phyloP scores from a whole-genome alignment of 2,797 vertebrate genomes.

The Spinus pinus region DNA sequence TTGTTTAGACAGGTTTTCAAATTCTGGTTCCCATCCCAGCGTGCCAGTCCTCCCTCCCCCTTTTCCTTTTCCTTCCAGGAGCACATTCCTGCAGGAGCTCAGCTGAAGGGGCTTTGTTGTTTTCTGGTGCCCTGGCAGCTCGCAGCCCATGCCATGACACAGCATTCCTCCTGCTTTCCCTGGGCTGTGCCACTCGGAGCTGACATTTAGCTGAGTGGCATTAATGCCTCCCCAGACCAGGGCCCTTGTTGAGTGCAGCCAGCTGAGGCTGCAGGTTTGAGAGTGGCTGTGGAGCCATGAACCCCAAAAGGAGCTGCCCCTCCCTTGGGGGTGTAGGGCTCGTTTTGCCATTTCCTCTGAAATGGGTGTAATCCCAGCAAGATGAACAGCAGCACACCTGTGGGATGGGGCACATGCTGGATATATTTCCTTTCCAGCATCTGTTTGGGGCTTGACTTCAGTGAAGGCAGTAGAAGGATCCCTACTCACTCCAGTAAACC shows the following conservation, averaged over 20 bases:
- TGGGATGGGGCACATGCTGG: not conserved
- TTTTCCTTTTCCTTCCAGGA: not conserved
- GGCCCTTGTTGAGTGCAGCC: not conserved
- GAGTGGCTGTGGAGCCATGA: not conserved
- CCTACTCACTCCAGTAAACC: not conserved
- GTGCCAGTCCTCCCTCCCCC: not conserved
- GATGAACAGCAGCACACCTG: not conserved
- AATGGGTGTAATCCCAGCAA: too few relatives aligned
- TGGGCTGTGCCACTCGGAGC: not conserved
- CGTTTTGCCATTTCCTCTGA: not conserved
- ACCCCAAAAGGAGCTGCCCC: not conserved
- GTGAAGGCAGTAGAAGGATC: not conserved
- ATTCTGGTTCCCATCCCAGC: not conserved
- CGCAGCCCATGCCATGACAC: slow-evolving; percentile 13
- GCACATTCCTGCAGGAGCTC: not conserved
- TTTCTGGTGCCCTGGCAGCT: not conserved
- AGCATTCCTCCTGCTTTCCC: not conserved
- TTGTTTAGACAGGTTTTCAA: not conserved
- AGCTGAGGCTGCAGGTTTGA: not conserved
- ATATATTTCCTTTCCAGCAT: not conserved
- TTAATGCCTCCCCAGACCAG: not conserved
- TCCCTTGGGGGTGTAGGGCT: not conserved
- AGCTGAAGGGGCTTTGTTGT: not conserved
- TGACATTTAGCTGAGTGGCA: slow-evolving; percentile 7
- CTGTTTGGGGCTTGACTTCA: not conserved